Evolutionary conservation across 2,888 invertebrate genomes (phyloP).

Genomic region (Eristalis arbustorum): DNA sequence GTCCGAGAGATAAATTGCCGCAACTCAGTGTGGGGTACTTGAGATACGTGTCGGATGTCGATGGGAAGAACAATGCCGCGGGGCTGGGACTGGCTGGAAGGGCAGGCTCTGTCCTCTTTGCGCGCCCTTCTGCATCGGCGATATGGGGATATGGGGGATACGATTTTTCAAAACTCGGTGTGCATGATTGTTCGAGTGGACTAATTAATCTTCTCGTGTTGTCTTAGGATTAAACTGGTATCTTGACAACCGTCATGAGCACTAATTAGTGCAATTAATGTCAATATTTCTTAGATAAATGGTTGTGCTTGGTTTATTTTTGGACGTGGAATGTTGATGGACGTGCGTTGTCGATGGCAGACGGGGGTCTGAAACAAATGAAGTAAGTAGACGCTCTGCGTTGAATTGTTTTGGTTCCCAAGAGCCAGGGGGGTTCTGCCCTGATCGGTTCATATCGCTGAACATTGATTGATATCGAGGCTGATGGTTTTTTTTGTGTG

Average conservation of each 20-base stretch:
- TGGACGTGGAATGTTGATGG: neutral
- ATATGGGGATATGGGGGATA: neutral
- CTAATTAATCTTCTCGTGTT: slow-evolving; percentile 34
- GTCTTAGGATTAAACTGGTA: slow-evolving; percentile 4
- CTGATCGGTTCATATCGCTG: neutral
- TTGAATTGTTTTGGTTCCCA: neutral
- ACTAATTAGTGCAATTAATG: slow-evolving; percentile 42
- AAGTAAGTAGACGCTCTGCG: neutral
- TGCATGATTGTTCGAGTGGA: neutral
- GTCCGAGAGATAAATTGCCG: slow-evolving; percentile 38
- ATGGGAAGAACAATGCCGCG: slow-evolving; percentile 15
- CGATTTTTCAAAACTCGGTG: slow-evolving; percentile 17
- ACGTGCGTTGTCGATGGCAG: neutral
- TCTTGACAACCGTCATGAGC: slow-evolving; percentile 17
- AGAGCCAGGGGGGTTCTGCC: neutral
- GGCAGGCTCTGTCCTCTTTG: slow-evolving; percentile 5
- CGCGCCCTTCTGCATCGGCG: neutral
- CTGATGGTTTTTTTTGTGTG: neutral
- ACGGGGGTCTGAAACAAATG: neutral
- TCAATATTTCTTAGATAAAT: slow-evolving; percentile 15
- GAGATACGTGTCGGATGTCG: slow-evolving; percentile 29
- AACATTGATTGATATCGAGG: neutral
- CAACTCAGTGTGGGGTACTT: slow-evolving; percentile 57
- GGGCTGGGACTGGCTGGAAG: neutral
- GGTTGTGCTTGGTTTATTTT: neutral